Base-by-base conservation (phyloP, 1,140 invertebrate species). In the Odontomachus brunneus region DNA sequence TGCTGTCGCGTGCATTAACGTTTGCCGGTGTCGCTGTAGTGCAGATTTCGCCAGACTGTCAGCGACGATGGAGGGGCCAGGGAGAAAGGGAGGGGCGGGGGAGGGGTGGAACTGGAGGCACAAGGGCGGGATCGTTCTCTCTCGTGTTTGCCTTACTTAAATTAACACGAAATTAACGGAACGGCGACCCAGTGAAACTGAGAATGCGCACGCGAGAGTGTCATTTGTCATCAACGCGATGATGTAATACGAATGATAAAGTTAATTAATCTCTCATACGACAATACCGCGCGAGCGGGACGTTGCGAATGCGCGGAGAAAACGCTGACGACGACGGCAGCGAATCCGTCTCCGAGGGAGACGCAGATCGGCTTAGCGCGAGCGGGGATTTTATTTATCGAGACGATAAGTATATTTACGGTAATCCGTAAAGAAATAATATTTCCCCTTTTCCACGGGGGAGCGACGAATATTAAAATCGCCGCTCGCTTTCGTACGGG, bases 1-100 rank as follows among this genome's bases (percentile, higher is more conserved):
- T 29, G 55, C 53, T 49, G 83, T 83, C 75, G 88, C 38, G 55
- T 72, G 51, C 55, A 78, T 66, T 73, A 75, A 84, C 71, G 57
- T 67, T 81, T 84, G 84, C 73, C 66, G 44, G 53, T 55, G 17
- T 22, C 24, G 44, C 26, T 66, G 63, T 73, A n/a, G n/a, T n/a
- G 51, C 26, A 62, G 80, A 85, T 75, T 75, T 62, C 53, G 73
- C 82, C 71, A 22, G 51, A 71, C 29, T 57, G 12, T 26, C 33
- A 5, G 63, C 44, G 15, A 73, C 53, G 22, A 33, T 26, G 44
- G 38, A 44, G 38, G 38, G 38, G 38, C 9, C 38, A 11, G 38
- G 38, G 38, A 44, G 29, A 33, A 33, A 5, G 29, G 2, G 5
- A 33, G 29, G 29, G 29, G 29, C 29, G 29, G 29, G 5, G 29